Percentiles rank a stretch among this genome's conserved stretches.
Conservation (phyloP, 2,888 invertebrate genomes). For the Hermaeophaga mercurialis region DNA sequence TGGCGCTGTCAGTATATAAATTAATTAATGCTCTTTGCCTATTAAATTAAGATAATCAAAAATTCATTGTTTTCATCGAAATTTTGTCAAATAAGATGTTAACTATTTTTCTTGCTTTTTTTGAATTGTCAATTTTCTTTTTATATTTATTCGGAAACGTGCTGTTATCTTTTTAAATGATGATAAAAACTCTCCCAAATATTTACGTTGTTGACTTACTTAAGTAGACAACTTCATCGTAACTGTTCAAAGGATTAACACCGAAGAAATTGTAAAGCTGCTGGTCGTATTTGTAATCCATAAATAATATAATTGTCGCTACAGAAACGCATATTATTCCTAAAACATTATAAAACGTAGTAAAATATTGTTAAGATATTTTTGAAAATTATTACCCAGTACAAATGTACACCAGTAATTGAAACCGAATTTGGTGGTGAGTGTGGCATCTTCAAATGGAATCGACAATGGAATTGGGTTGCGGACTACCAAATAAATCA, state of each 20-base stretch:
- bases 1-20: too few species aligned
- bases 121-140: too few species aligned
- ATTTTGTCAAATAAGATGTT: too few species aligned
- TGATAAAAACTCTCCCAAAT: not conserved
- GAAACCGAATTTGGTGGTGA: slow-evolving; percentile 59
- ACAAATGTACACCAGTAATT: slow-evolving; percentile 61
- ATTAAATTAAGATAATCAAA: too few species aligned
- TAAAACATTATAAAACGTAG: slow-evolving; percentile 40
- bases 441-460: slow-evolving; percentile 58
- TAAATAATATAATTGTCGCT: slow-evolving; percentile 54
- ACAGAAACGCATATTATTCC: slow-evolving; percentile 59
- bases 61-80: too few species aligned
- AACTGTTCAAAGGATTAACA: slow-evolving; percentile 59
- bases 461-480: slow-evolving; percentile 61
- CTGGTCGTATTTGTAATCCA: slow-evolving; percentile 58
- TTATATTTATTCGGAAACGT: too few species aligned
- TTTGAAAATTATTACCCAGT: slow-evolving; percentile 58
- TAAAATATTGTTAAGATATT: too few species aligned
- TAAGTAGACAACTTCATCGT: slow-evolving; percentile 58
- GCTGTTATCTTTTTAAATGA: too few species aligned
- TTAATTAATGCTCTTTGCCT: too few species aligned
- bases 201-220: slow-evolving; percentile 51
- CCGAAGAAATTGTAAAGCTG: slow-evolving; percentile 59
- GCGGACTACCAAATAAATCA: slow-evolving; percentile 59
- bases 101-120: too few species aligned